A percentile compares a stretch with the other conserved stretches of the same genome.
Conservation (phyloP, 2,888 invertebrate species). For the Stenchaetothrips biformis region DNA sequence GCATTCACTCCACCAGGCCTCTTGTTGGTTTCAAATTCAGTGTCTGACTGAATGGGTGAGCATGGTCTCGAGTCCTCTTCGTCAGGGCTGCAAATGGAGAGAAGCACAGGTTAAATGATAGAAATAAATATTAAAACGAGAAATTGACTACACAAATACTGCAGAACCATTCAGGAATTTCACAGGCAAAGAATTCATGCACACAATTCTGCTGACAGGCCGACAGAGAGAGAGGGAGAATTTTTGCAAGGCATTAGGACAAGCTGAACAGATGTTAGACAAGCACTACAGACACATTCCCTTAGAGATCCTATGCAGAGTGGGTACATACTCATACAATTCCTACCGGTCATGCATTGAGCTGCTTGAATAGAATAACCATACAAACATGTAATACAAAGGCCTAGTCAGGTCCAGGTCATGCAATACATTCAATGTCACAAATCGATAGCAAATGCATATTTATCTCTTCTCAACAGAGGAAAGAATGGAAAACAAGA, state of each 20-base stretch:
- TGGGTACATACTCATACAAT: too few species aligned
- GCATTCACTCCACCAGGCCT: slow-evolving; percentile 42
- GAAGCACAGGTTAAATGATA: background rate
- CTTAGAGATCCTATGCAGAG: too few species aligned
- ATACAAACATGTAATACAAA: too few species aligned
- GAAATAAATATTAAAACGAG: background rate
- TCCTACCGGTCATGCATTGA: too few species aligned
- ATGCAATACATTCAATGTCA: too few species aligned
- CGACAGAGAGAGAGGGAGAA: background rate
- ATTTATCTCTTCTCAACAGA: background rate
- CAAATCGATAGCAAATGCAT: too few species aligned
- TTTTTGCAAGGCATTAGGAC: background rate
- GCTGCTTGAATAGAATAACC: too few species aligned
- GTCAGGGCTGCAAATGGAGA: slow-evolving; percentile 5
- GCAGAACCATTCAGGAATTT: too few species aligned
- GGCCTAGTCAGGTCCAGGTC: too few species aligned
- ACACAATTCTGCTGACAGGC: too few species aligned
- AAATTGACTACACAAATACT: too few species aligned
- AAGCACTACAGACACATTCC: background rate
- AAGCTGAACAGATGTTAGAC: background rate
- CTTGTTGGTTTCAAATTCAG: slow-evolving; percentile 69
- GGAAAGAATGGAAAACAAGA: background rate
- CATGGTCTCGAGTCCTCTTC: slow-evolving; percentile 58
- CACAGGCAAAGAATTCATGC: too few species aligned
- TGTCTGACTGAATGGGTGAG: slow-evolving; percentile 88